These are phyloP conservation scores for Syrmaticus mikado DNA, from an alignment of 2,113 vertebrate species.

Conservation along the genomic window DNA sequence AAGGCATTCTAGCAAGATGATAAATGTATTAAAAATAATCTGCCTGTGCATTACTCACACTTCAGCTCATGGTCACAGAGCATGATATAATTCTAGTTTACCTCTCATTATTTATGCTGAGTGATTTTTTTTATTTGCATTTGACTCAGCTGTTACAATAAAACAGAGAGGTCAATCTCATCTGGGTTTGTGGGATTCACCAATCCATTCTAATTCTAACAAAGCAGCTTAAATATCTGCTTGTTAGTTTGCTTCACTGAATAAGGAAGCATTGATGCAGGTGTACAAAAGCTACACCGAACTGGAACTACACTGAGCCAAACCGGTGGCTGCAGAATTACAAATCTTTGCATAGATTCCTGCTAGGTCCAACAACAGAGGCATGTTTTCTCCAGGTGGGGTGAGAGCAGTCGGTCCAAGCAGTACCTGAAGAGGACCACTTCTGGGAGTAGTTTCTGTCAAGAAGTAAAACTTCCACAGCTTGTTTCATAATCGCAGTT, in stretches of 20 bases:
- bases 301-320: background rate
- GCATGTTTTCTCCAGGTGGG: background rate
- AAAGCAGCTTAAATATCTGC: constrained; percentile 18
- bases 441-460: background rate
- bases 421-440: background rate
- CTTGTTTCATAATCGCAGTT: background rate
- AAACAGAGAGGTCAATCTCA: constrained; percentile 57
- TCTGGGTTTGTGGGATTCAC: background rate
- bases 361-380: background rate
- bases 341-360: background rate
- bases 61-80: constrained; percentile 42
- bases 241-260: constrained; percentile 1
- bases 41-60: constrained; percentile 59
- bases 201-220: constrained; percentile 11
- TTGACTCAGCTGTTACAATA: constrained; percentile 48
- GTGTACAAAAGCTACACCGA: background rate
- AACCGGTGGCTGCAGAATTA: background rate
- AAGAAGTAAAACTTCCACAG: background rate
- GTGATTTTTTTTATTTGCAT: constrained; percentile 54
- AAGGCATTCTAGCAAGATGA: constrained; percentile 55
- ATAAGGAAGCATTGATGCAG: background rate
- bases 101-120: constrained; percentile 69
- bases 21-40: constrained; percentile 64
- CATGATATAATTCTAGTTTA: constrained; percentile 61
- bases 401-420: background rate